A percentile compares a stretch with the other conserved stretches of the same genome.
These are phyloP conservation scores for Ptychochromis oligacanthus DNA, from an alignment of 2,113 vertebrate species.

Conservation along the genomic window DNA sequence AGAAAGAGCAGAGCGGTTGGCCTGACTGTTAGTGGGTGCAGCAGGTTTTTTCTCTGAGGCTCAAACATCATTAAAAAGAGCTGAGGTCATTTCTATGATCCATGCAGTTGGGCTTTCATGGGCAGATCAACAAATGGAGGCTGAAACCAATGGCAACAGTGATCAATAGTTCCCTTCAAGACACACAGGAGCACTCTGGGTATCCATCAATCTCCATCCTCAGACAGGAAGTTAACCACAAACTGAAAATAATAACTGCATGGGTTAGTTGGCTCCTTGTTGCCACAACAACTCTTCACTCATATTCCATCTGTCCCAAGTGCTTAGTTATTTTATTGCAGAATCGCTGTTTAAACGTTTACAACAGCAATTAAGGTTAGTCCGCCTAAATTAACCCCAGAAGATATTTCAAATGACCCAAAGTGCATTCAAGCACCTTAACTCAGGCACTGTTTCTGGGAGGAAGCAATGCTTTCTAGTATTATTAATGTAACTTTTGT, in stretches of 20 bases:
- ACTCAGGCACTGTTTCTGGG: neutral
- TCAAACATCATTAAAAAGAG: conserved; percentile 64
- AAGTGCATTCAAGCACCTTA: neutral
- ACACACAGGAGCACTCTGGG: conserved; percentile 75
- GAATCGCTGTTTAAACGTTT: neutral
- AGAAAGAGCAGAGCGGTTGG: neutral
- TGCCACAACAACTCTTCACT: conserved; percentile 30
- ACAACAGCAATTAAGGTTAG: neutral
- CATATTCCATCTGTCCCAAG: neutral
- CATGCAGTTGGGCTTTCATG: conserved; percentile 65
- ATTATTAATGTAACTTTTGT: neutral
- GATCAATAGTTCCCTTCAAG: conserved; percentile 80
- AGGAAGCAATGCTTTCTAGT: neutral
- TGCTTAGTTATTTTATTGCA: neutral
- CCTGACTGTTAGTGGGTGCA: conserved; percentile 40
- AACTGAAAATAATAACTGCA: conserved; percentile 66
- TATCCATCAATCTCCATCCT: conserved; percentile 76
- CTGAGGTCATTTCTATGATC: conserved; percentile 63
- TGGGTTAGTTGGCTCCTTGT: conserved; percentile 35
- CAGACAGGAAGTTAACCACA: conserved; percentile 67
- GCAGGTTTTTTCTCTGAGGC: conserved; percentile 33
- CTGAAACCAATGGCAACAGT: conserved; percentile 75
- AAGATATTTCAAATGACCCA: neutral
- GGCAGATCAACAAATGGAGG: conserved; percentile 79
- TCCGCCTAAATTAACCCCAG: neutral